A percentile compares a stretch with the other conserved stretches of the same genome.
Evolutionary conservation across 2,888 invertebrate genomes (phyloP).

Genomic region (Thecocarcelia acutangulata): DNA sequence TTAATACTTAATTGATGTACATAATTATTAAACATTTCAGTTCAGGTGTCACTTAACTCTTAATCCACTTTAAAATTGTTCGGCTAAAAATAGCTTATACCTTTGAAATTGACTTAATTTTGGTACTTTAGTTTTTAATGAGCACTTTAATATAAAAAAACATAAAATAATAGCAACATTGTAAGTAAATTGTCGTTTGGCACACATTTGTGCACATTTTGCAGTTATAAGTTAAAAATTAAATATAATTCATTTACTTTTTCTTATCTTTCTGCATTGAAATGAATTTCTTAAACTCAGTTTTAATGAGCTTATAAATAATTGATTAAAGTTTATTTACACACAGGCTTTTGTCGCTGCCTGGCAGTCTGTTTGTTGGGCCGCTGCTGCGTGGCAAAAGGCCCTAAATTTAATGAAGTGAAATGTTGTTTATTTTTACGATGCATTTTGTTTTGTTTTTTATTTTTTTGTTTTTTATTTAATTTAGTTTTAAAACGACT

Average conservation of each 20-base stretch:
- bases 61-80: neutral
- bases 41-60: no score
- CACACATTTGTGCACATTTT: constrained; percentile 27
- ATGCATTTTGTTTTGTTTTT: constrained; percentile 11
- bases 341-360: neutral
- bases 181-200: constrained; percentile 42
- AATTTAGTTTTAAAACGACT: constrained; percentile 15
- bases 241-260: neutral
- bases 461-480: neutral
- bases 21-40: no score
- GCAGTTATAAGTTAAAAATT: neutral
- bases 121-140: no score
- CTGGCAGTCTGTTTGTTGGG: no score
- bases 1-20: no score
- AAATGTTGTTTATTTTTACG: neutral
- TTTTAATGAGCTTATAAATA: constrained; percentile 49
- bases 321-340: constrained; percentile 7
- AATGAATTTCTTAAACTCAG: constrained; percentile 1
- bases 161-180: constrained; percentile 25
- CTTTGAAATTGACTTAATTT: constrained; percentile 19
- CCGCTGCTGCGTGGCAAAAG: neutral
- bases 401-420: neutral
- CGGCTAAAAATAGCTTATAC: no score
- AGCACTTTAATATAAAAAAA: neutral
- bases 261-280: neutral